phyloP scores from a whole-genome alignment of 1,140 invertebrate species.

The Drosophila virilis region DNA sequence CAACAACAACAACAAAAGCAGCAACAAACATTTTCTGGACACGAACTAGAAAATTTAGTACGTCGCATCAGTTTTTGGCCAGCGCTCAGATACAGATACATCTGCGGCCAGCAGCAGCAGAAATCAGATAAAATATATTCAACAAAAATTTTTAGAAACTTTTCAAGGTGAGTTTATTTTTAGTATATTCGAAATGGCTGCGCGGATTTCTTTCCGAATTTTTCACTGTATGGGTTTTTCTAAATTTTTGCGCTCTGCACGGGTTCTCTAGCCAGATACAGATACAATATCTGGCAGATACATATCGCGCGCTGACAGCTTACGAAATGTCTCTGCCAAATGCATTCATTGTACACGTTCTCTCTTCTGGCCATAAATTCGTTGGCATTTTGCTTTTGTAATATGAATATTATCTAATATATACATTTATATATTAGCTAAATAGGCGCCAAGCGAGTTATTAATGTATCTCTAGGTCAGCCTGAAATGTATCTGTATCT shows the following conservation, averaged over 20 bases:
- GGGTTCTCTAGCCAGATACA: conserved; percentile 4
- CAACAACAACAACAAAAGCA: conserved; percentile 11
- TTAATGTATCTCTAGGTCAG: conserved; percentile 53
- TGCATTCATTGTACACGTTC: conserved; percentile 20
- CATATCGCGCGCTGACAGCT: conserved; percentile 53
- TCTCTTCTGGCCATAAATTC: conserved; percentile 44
- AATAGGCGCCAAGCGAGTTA: conserved; percentile 43
- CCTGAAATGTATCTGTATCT: conserved; percentile 60
- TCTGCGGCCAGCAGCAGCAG: conserved; percentile 20
- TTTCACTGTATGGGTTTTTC: not conserved
- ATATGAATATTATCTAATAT: conserved; percentile 35
- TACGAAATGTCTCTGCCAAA: conserved; percentile 54
- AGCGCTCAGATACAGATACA: conserved; percentile 56
- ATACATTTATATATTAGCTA: conserved; percentile 21
- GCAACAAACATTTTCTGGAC: conserved; percentile 63
- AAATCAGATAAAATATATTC: conserved; percentile 64
- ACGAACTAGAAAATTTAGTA: conserved; percentile 40
- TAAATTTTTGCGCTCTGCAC: conserved; percentile 16
- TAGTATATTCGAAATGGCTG: conserved; percentile 78
- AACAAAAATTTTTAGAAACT: conserved; percentile 73
- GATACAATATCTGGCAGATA: conserved; percentile 60
- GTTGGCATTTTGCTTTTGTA: conserved; percentile 55
- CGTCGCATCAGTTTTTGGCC: conserved; percentile 50
- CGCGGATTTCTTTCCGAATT: conserved; percentile 69
- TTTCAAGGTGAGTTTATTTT: conserved; percentile 85